Conservation (phyloP, 2,113 vertebrate genomes). For the Rissa tridactyla region DNA sequence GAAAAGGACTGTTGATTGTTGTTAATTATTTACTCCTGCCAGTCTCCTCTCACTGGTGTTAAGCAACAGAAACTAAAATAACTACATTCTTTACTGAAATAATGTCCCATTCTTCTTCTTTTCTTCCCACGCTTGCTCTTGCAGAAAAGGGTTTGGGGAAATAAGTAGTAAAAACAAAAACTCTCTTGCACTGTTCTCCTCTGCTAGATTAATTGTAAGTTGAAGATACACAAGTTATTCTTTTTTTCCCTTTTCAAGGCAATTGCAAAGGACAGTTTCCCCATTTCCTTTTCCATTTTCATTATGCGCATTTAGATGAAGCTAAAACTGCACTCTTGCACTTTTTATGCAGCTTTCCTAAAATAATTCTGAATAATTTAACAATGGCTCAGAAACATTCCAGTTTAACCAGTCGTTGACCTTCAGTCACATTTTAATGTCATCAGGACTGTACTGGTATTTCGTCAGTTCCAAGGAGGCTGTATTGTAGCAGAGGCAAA, state of each 20-base stretch:
- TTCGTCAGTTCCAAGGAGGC: background rate
- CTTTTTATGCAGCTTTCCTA: slow-evolving; percentile 55
- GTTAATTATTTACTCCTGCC: slow-evolving; percentile 36
- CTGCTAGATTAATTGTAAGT: background rate
- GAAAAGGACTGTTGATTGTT: background rate
- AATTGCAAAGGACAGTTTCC: slow-evolving; percentile 28
- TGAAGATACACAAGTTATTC: background rate
- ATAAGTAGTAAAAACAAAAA: background rate
- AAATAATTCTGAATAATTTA: slow-evolving; percentile 66
- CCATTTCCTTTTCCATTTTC: slow-evolving; percentile 40
- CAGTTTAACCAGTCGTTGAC: slow-evolving; percentile 55
- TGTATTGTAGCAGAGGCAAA: background rate
- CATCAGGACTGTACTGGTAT: background rate
- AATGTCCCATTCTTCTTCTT: background rate
- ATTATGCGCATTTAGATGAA: slow-evolving; percentile 62
- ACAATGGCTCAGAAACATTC: slow-evolving; percentile 37
- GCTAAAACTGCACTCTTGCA: slow-evolving; percentile 53
- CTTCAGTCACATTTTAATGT: background rate
- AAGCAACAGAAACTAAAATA: slow-evolving; percentile 11
- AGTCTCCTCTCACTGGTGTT: background rate
- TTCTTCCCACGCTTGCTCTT: background rate
- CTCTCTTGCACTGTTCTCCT: background rate
- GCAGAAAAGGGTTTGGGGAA: background rate
- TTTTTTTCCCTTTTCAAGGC: background rate
- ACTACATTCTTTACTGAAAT: background rate